Evolutionary conservation across 2,888 invertebrate genomes (phyloP), one percentile per base, ranked within the genome.

Genomic region (Tanytarsus gracilentus): DNA sequence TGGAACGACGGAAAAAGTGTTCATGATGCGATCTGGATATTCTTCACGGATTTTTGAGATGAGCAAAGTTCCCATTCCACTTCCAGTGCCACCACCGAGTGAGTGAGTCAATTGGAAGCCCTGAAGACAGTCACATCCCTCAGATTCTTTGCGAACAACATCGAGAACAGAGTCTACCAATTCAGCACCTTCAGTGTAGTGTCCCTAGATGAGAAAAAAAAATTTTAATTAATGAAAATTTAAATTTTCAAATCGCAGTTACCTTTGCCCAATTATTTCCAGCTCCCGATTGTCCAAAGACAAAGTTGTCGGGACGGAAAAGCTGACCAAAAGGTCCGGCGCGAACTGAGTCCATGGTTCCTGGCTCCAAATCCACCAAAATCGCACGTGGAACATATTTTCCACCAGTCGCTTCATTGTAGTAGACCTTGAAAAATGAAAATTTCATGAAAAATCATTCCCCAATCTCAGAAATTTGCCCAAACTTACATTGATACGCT

Each of bases 131-230:
- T 97, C 96, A 77, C 95, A 85, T 77, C 90, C 83, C 78, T 95
- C 92, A 70, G 86, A 88, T 72, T 90, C 89, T 72, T 88, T 89
- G 64, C 90, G 79, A 21, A 89, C 88, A 27, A 89, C 88, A 72
- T 89, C 89, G 65, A 89, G 75, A 1, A 88, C 88, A 44, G 92
- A 83, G 76, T 89, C 94, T 69, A 82, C 91, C 70, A 84, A 79
- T 73, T 85, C 92, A 66, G 81, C 92, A 61, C 92, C 93, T 75
- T 93, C 93, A 18, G 93, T 92, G 75, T 93, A 93, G 69, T 93
- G 91, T n/a, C 94, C 89, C 52, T 52, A 25, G n/a, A n/a, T n/a
- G n/a, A 29, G 9, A 30, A 9, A 18, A 48, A 23, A 2, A 3
- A 21, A 48, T 4, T 40, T 14, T 40, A 16, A 7, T 7, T 40